Evolutionary conservation across 2,888 invertebrate species (phyloP), one percentile per base, ranked within the genome.

Genomic region (Sarcophaga carnaria): DNA sequence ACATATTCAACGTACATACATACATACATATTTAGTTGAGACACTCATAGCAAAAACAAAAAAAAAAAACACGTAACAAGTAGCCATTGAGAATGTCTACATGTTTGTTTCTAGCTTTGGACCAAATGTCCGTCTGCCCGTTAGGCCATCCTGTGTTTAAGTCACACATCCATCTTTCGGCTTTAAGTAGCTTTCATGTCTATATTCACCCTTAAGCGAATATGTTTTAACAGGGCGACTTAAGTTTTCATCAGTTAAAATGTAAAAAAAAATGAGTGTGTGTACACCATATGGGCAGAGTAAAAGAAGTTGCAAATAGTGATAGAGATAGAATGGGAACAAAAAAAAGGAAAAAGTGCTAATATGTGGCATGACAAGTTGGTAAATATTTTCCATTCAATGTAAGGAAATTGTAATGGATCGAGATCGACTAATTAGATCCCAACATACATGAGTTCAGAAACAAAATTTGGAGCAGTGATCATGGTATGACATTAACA

Each of bases 241-340:
- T 64, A 20, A 81, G 69, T 85, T 80, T 80, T 80, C 80, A 80
- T 77, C 77, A 85, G 60, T 72, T 74, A 72, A 62, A 63, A 62
- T 63, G 20, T 11, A 76, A 70, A 82, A n/a, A 75, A 63, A 22
- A 45, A 64, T 22, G 8, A 22, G 8, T 14, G 11, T 54, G 17
- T 54, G 14, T 54, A 14, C 17, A 14, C 4, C 4, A 54, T 5
- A 54, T 17, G 17, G 0, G 10, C 12, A 3, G 17, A 17, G 17
- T 17, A 54, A 54, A 54, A 54, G 54, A 54, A 54, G 37, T 37
- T 37, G 37, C 37, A 37, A 37, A 37, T 10, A 37, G 37, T 27
- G 27, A 27, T 27, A 37, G 37, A 37, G 6, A 37, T 37, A 6
- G 8, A 37, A 1, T 10, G 10, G n/a, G 3, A 59, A 11, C 11